Percentiles rank a stretch among this genome's conserved stretches.
Conservation (phyloP, 1,140 invertebrate genomes). For the Papilio machaon region DNA sequence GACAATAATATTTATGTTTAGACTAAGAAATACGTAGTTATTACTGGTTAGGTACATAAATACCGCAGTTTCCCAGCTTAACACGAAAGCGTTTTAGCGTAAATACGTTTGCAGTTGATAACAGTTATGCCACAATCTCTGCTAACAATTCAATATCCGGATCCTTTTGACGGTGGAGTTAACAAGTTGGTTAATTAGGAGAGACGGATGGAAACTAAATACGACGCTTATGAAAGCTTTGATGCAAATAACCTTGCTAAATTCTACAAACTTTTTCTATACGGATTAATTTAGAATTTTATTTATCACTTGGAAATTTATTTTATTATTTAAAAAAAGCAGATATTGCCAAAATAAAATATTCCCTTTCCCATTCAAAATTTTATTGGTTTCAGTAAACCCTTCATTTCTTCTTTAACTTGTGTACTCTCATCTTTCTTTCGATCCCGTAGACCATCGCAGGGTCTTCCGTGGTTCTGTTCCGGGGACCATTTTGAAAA, state of each 20-base stretch:
- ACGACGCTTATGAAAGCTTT: neutral
- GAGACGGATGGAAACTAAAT: neutral
- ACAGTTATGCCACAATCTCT: neutral
- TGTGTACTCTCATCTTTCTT: no score
- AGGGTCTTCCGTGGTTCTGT: no score
- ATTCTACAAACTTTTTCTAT: neutral
- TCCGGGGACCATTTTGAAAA: no score
- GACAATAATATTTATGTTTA: no score
- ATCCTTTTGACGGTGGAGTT: neutral
- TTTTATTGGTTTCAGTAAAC: no score
- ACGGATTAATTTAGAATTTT: neutral
- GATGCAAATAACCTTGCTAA: neutral
- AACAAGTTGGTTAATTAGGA: conserved; percentile 9
- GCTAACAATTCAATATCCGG: neutral
- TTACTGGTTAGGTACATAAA: neutral
- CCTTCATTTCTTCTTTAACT: no score
- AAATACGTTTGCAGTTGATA: neutral
- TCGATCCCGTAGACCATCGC: no score
- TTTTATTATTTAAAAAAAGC: no score
- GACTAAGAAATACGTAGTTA: no score
- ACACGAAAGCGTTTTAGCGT: neutral
- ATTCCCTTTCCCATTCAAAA: no score
- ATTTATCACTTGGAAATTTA: no score
- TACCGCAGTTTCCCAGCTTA: neutral
- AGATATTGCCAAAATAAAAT: no score